Percentiles rank a stretch among this genome's conserved stretches.
These are phyloP conservation scores for Brachirus orientalis DNA, from an alignment of 2,113 vertebrate species.

Conservation along the genomic window DNA sequence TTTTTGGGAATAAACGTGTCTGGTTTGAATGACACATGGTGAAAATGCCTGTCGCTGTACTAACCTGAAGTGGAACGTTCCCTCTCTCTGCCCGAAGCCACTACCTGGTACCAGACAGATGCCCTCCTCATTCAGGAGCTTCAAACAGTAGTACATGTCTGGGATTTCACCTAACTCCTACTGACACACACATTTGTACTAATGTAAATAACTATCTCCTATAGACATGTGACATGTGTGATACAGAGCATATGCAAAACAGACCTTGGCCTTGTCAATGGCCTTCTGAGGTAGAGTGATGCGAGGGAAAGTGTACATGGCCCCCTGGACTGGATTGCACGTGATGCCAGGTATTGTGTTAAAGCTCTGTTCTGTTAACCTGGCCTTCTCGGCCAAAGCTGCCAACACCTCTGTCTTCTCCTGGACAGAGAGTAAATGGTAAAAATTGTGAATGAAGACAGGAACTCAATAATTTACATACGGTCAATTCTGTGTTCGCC, in stretches of 20 bases:
- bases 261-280: conserved; percentile 85
- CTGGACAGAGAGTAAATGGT: conserved; percentile 62
- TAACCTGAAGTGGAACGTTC: conserved; percentile 93
- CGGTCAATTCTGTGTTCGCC: too few species aligned
- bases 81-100: conserved; percentile 91
- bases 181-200: neutral
- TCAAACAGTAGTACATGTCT: conserved; percentile 92
- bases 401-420: conserved; percentile 84
- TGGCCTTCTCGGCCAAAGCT: conserved; percentile 85
- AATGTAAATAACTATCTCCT: too few species aligned
- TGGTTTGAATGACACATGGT: neutral
- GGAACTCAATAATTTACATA: too few species aligned
- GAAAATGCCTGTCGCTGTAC: neutral
- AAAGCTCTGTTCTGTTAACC: conserved; percentile 85
- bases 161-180: conserved; percentile 83
- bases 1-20: neutral
- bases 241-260: neutral
- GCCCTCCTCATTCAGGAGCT: conserved; percentile 90
- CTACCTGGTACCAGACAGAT: conserved; percentile 95
- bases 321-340: conserved; percentile 94
- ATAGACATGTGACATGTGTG: neutral
- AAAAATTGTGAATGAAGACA: neutral
- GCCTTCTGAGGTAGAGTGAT: conserved; percentile 85
- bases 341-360: conserved; percentile 85
- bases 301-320: conserved; percentile 93